These are phyloP conservation scores for Drosophila anomelani DNA, from an alignment of 2,888 invertebrate genomes.

Conservation along the genomic window DNA sequence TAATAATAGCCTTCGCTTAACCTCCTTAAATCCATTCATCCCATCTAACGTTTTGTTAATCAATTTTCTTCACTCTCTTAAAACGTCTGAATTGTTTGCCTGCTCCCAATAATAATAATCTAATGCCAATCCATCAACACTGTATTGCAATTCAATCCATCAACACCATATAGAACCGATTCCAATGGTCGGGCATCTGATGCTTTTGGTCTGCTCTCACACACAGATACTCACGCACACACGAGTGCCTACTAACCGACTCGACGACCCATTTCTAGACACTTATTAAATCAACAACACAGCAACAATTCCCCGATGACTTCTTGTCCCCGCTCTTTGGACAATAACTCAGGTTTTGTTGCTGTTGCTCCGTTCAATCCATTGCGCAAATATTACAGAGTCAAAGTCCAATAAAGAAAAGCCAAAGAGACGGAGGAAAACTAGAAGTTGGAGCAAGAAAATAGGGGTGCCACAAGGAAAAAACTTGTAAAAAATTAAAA, in stretches of 20 bases:
- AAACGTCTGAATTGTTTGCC: slow-evolving; percentile 27
- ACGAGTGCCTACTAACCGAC: slow-evolving; percentile 19
- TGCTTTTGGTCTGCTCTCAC: neutral
- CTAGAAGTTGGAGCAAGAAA: neutral
- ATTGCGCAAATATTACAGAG: slow-evolving; percentile 59
- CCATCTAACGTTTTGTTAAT: slow-evolving; percentile 14
- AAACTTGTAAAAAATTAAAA: slow-evolving; percentile 1
- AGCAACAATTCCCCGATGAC: slow-evolving; percentile 39
- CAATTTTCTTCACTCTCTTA: slow-evolving; percentile 37
- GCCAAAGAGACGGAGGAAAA: slow-evolving; percentile 12
- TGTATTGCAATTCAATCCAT: slow-evolving; percentile 41
- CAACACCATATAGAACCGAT: slow-evolving; percentile 36
- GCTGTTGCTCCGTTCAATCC: slow-evolving; percentile 36
- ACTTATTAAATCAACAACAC: slow-evolving; percentile 55
- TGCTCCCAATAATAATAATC: slow-evolving; percentile 39
- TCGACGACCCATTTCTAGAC: slow-evolving; percentile 45
- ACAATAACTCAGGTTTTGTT: slow-evolving; percentile 30
- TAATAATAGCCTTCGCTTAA: neutral
- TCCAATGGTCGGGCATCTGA: slow-evolving; percentile 4
- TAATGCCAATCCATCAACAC: slow-evolving; percentile 43
- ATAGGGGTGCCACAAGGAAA: slow-evolving; percentile 1
- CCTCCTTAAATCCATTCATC: neutral
- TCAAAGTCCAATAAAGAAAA: slow-evolving; percentile 59
- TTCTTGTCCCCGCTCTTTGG: slow-evolving; percentile 28
- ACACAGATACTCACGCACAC: slow-evolving; percentile 12